Evolutionary conservation across 2,113 vertebrate species (phyloP).

Genomic region (Oxygymnocypris stewartii): DNA sequence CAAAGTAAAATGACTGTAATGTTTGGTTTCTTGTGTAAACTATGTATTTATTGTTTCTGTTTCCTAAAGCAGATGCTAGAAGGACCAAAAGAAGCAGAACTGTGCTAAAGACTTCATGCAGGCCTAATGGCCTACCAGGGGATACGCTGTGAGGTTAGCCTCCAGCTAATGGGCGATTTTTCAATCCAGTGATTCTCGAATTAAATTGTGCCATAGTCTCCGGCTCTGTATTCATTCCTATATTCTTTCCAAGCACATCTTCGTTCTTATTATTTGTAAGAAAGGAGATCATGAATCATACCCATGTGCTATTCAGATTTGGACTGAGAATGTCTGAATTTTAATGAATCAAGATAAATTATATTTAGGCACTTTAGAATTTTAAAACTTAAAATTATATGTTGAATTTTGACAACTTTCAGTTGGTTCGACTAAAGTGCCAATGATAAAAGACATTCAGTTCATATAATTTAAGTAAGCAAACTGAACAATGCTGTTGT

Average conservation of each 20-base stretch:
- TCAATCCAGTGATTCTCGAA: conserved; percentile 46
- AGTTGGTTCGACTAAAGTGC: no score
- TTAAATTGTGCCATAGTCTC: conserved; percentile 38
- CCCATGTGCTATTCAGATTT: no score
- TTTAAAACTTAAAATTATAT: no score
- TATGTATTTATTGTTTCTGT: background rate
- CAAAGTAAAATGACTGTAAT: background rate
- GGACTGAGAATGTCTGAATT: no score
- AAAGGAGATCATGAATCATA: background rate
- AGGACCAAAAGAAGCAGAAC: background rate
- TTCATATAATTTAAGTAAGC: no score
- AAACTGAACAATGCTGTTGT: no score
- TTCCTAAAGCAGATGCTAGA: background rate
- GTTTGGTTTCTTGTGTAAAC: background rate
- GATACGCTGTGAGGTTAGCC: conserved; percentile 31
- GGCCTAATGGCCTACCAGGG: conserved; percentile 31
- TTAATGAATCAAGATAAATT: background rate
- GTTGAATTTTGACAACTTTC: no score
- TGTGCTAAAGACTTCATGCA: conserved; percentile 7
- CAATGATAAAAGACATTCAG: no score
- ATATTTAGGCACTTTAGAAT: no score
- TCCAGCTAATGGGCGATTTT: conserved; percentile 54
- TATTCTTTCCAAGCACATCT: background rate
- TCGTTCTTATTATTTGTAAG: conserved; percentile 36
- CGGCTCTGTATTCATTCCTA: background rate